Percentiles rank a stretch among this genome's conserved stretches.
These are phyloP conservation scores for Amaurobius ferox DNA, from an alignment of 2,888 invertebrate species.

Conservation along the genomic window DNA sequence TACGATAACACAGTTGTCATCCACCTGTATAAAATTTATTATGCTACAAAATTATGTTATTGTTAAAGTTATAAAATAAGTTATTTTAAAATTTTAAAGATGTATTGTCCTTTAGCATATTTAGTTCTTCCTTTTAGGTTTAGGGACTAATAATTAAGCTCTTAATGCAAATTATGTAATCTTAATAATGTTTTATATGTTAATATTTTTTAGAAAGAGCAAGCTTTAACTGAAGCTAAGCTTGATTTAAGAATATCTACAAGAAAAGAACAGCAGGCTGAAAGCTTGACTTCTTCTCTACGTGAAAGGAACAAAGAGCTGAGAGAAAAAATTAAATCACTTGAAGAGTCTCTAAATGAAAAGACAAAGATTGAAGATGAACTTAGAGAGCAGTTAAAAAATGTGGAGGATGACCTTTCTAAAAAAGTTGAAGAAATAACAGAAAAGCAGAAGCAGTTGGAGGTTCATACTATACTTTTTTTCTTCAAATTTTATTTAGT, in stretches of 20 bases:
- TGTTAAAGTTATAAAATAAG: no score
- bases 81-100: no score
- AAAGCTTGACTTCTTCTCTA: constrained; percentile 76
- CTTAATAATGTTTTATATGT: no score
- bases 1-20: no score
- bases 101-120: no score
- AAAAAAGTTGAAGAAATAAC: constrained; percentile 64
- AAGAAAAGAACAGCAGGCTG: constrained; percentile 82
- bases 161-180: no score
- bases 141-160: no score
- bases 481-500: no score
- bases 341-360: constrained; percentile 30
- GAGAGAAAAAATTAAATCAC: constrained; percentile 44
- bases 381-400: constrained; percentile 21
- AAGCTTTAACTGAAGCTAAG: constrained; percentile 82
- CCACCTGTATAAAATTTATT: no score
- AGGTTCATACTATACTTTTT: no score
- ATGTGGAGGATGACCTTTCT: constrained; percentile 74
- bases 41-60: no score
- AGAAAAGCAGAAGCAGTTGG: constrained; percentile 62
- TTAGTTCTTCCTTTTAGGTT: no score
- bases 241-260: constrained; percentile 82
- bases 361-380: constrained; percentile 41
- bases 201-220: constrained; percentile 80
- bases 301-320: constrained; percentile 56